phyloP scores from a whole-genome alignment of 1,140 invertebrate species.

The Bombus confusus region DNA sequence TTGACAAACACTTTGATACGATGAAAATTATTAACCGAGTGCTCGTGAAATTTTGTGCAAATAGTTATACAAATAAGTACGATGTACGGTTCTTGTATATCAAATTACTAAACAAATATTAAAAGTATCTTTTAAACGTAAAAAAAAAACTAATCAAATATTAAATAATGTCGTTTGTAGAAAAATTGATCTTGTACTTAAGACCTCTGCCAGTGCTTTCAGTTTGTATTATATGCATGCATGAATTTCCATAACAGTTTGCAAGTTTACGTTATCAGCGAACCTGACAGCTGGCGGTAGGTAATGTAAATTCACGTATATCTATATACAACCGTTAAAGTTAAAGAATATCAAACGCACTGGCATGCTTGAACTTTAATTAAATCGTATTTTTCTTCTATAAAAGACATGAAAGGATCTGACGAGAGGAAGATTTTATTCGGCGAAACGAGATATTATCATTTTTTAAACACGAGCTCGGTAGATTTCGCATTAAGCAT shows the following conservation, averaged over 20 bases:
- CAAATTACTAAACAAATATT: no score
- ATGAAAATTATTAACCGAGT: no score
- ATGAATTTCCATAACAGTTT: neutral
- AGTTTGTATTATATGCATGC: neutral
- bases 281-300: neutral
- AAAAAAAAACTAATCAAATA: neutral
- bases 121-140: no score
- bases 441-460: no score
- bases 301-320: neutral
- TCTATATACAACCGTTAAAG: neutral
- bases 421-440: neutral
- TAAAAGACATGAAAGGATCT: no score
- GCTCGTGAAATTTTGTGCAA: no score
- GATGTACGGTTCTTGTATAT: no score
- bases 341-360: no score
- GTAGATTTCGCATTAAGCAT: neutral
- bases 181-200: neutral
- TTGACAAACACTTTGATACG: no score
- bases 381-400: no score
- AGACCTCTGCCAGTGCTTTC: neutral
- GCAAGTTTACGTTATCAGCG: neutral
- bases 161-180: neutral
- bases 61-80: no score
- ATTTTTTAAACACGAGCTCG: neutral
- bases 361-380: no score